A percentile compares a stretch with the other conserved stretches of the same genome.
Conservation (phyloP, 1,140 invertebrate species). For the Pinna nobilis region DNA sequence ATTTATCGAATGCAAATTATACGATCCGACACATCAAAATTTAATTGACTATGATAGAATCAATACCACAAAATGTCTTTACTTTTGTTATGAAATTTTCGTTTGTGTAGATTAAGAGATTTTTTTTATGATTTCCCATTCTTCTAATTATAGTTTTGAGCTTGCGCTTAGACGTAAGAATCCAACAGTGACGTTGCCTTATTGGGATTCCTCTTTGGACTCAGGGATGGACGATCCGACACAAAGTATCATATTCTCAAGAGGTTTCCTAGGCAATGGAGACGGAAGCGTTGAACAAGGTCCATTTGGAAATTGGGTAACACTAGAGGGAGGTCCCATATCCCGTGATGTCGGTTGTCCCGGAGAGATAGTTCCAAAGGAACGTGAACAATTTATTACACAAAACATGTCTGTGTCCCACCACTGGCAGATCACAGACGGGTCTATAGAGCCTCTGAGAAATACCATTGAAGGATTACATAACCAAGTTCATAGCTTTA, state of each 20-base stretch:
- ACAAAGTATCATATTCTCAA: conserved; percentile 60
- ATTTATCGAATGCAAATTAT: no score
- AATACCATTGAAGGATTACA: conserved; percentile 59
- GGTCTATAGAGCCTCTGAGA: neutral
- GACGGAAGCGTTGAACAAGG: conserved; percentile 20
- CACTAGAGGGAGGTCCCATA: conserved; percentile 30
- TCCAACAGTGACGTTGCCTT: conserved; percentile 57
- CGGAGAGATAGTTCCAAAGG: conserved; percentile 28
- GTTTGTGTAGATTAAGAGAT: no score
- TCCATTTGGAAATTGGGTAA: conserved; percentile 18
- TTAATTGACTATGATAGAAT: no score
- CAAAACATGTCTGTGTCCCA: conserved; percentile 35
- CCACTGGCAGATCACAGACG: conserved; percentile 35
- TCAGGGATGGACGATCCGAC: conserved; percentile 64
- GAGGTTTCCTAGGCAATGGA: conserved; percentile 20
- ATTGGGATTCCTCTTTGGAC: conserved; percentile 66
- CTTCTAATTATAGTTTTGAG: conserved; percentile 58
- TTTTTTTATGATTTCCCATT: no score
- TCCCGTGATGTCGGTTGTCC: conserved; percentile 26
- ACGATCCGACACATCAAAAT: no score
- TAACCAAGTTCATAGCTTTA: conserved; percentile 59
- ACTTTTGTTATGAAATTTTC: no score
- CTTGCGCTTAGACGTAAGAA: conserved; percentile 58
- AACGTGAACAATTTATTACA: conserved; percentile 33
- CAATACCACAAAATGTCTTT: no score